These are phyloP conservation scores for Sebastes kiyomatsui DNA, from an alignment of 2,797 vertebrate species.

Conservation along the genomic window DNA sequence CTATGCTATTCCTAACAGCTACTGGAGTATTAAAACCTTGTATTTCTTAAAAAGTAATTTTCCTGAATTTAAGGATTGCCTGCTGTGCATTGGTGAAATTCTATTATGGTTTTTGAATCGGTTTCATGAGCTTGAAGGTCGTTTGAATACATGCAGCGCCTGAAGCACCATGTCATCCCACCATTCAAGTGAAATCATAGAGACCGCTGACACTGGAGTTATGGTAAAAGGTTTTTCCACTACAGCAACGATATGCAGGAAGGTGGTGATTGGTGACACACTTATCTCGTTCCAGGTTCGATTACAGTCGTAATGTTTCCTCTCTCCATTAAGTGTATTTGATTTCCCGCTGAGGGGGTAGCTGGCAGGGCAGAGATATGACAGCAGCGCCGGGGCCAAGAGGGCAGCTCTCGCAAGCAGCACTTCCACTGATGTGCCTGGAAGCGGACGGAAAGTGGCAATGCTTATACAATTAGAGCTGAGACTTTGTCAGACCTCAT, in stretches of 20 bases:
- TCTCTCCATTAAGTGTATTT: constrained; percentile 82
- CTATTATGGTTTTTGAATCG: constrained; percentile 12
- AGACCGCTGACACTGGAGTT: constrained; percentile 57
- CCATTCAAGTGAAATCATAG: constrained; percentile 44
- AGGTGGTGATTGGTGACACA: constrained; percentile 69
- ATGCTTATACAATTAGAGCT: constrained; percentile 77
- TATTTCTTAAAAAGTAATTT: neutral
- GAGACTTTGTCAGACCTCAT: constrained; percentile 78
- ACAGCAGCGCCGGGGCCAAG: constrained; percentile 58
- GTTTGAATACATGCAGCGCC: constrained; percentile 6
- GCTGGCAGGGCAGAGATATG: constrained; percentile 57
- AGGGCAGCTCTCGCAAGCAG: constrained; percentile 73
- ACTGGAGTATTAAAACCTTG: neutral
- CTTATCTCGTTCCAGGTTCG: constrained; percentile 76
- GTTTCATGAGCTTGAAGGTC: constrained; percentile 36
- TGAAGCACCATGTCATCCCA: constrained; percentile 39
- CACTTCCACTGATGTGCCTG: constrained; percentile 68
- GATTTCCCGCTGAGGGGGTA: constrained; percentile 72
- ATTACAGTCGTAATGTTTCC: constrained; percentile 77
- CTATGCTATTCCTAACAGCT: neutral
- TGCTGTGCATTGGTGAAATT: constrained; percentile 5
- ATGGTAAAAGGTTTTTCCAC: constrained; percentile 60
- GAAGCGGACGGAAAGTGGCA: constrained; percentile 62
- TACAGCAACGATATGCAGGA: constrained; percentile 45
- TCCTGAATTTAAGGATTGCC: neutral